phyloP scores from a whole-genome alignment of 2,113 vertebrate genomes.

The Motacilla alba region DNA sequence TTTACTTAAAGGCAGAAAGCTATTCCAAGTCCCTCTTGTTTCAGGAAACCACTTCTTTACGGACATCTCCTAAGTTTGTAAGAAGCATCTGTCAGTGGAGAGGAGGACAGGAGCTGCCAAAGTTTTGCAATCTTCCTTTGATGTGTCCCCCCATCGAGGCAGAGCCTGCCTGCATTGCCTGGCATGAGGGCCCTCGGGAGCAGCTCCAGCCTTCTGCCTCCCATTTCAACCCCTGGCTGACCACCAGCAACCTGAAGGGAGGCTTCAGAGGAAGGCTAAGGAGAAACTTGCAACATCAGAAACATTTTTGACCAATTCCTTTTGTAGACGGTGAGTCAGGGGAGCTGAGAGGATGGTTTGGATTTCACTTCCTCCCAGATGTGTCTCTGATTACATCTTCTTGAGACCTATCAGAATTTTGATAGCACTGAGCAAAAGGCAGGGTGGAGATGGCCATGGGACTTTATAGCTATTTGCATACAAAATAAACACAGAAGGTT shows the following conservation, averaged over 20 bases:
- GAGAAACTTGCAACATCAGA: not conserved
- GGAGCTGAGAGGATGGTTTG: not conserved
- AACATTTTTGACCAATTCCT: not conserved
- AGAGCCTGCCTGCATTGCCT: not conserved
- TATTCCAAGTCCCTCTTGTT: not conserved
- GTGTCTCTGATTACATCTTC: not conserved
- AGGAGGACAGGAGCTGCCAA: not conserved
- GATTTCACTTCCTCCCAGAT: not conserved
- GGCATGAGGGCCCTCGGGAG: accelerated
- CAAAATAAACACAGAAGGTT: not conserved
- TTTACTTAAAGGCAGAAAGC: conserved; percentile 33
- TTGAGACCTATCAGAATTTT: not conserved
- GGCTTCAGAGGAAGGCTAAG: not conserved
- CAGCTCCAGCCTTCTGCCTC: not conserved
- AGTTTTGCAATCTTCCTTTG: not conserved
- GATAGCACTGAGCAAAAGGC: not conserved
- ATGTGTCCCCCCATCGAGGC: no score
- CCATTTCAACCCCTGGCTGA: not conserved
- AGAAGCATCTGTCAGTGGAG: not conserved
- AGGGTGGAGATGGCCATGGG: not conserved
- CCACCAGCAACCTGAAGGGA: not conserved
- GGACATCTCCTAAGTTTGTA: not conserved
- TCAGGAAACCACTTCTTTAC: not conserved
- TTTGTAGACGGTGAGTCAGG: not conserved
- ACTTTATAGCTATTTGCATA: not conserved